Base-by-base conservation (phyloP, 2,888 invertebrate genomes). In the Plebejus argus region DNA sequence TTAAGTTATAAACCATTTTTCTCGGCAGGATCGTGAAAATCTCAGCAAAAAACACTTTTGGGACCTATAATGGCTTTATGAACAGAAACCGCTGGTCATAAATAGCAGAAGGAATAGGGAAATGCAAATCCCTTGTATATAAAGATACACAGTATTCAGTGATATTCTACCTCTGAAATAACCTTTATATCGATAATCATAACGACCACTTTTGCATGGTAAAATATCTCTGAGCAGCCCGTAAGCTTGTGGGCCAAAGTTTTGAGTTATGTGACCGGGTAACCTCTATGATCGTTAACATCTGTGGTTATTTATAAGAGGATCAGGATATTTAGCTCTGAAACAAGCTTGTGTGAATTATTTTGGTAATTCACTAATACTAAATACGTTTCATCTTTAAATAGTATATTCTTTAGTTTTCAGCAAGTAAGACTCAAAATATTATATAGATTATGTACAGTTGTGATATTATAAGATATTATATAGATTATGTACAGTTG, bases 111-210 rank as follows among this genome's bases (percentile, higher is more conserved):
- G 49, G 49, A 23, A 45, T 49, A 53, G 74, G 18, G 74, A 20
- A 74, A 74, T 74, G 74, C 49, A 49, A 74, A 74, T 74, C 74
- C 23, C 49, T 28, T 53, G 49, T 28, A 18, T 53, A 74, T 49
- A 74, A 23, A 74, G 49, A 49, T 49, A 49, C 49, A 49, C 15
- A 4, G 15, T 49, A 5, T 4, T 49, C 15, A 4, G 15, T 15
- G 3, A 15, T 15, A 15, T 49, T 49, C 15, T 15, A 49, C 49
- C 15, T 49, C 12, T 3, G 10, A 2, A 0, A 39, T 39, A 39
- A 39, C 10, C 39, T 39, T 39, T 39, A 39, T 49, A 3, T 49
- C 15, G 49, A 12, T 4, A 49, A 15, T 15, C 49, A 4, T 49
- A 49, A 49, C 15, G 49, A 15, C 15, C 15, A 49, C 5, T 15